Evolutionary conservation across 2,113 vertebrate species (phyloP).

Genomic region (Castor canadensis): DNA sequence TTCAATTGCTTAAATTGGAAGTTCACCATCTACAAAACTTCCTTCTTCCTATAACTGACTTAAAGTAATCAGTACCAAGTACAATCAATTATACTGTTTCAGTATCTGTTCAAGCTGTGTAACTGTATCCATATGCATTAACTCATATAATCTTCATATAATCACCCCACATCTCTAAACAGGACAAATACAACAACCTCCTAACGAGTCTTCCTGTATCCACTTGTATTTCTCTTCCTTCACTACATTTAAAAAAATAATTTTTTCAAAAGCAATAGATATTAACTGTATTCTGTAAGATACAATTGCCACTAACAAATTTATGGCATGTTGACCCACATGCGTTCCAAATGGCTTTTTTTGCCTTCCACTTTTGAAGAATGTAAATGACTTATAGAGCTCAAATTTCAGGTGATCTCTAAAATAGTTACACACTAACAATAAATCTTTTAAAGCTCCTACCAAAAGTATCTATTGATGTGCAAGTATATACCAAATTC

Average conservation of each 20-base stretch:
- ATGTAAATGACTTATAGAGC: background rate
- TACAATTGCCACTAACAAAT: background rate
- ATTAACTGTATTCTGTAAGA: background rate
- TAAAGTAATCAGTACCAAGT: background rate
- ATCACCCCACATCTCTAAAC: background rate
- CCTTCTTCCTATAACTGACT: background rate
- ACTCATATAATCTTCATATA: background rate
- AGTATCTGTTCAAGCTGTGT: background rate
- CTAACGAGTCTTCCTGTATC: background rate
- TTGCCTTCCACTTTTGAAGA: background rate
- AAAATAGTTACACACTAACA: slow-evolving; percentile 5
- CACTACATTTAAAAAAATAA: background rate
- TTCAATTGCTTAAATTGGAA: background rate
- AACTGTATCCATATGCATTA: background rate
- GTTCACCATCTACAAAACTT: background rate
- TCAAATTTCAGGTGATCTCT: background rate
- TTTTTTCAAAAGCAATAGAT: background rate
- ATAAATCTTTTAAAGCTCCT: background rate
- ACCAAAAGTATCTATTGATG: background rate
- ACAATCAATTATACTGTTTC: background rate
- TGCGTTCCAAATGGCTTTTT: background rate
- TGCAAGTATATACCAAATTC: background rate
- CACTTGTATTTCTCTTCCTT: background rate
- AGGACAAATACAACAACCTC: background rate
- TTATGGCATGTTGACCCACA: background rate